phyloP scores from a whole-genome alignment of 2,797 vertebrate species.

The Pagetopsis macropterus region DNA sequence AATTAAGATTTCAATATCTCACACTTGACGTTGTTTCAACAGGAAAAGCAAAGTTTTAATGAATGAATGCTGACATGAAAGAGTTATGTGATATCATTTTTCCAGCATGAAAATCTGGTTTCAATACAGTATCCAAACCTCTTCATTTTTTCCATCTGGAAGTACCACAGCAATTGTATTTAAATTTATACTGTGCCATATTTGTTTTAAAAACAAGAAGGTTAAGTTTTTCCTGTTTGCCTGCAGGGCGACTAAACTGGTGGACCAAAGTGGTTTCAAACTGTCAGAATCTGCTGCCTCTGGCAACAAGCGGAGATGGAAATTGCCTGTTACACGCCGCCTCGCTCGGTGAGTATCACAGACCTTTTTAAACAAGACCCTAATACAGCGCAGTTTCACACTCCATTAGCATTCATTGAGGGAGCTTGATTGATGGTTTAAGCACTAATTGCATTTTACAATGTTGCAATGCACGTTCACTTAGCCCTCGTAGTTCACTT shows the following conservation, averaged over 20 bases:
- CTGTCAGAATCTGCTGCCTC: conserved; percentile 92
- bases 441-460: conserved; percentile 59
- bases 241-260: conserved; percentile 94
- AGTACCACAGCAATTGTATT: conserved; percentile 3
- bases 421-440: conserved; percentile 46
- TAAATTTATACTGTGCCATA: neutral
- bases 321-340: conserved; percentile 96
- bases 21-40: too few species aligned
- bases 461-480: conserved; percentile 36
- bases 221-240: conserved; percentile 7
- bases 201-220: conserved; percentile 21
- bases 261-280: conserved; percentile 92
- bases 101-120: neutral
- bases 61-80: neutral
- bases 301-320: conserved; percentile 95
- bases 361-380: conserved; percentile 30
- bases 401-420: conserved; percentile 58
- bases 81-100: neutral
- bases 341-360: conserved; percentile 88
- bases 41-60: too few species aligned
- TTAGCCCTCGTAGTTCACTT: conserved; percentile 44
- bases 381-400: conserved; percentile 26
- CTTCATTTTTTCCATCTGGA: neutral
- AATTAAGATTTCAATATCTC: too few species aligned
- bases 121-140: neutral